Percentiles rank a stretch among this genome's conserved stretches.
Evolutionary conservation across 1,140 invertebrate genomes (phyloP).

Genomic region (Heterodera schachtii): DNA sequence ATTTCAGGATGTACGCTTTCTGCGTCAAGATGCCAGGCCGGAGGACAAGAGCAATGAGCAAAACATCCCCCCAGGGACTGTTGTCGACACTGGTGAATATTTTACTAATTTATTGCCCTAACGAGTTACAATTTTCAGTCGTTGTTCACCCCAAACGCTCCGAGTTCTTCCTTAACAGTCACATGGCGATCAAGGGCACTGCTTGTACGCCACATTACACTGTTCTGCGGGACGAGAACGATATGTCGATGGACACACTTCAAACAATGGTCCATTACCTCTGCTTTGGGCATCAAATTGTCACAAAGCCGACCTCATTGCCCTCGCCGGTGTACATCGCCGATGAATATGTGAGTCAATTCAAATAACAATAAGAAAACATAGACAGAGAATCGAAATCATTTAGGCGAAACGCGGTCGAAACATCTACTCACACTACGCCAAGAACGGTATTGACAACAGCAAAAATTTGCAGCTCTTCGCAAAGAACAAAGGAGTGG

Average conservation of each 20-base stretch:
- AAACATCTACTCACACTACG: slow-evolving; percentile 16
- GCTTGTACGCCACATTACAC: slow-evolving; percentile 39
- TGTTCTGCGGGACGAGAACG: slow-evolving; percentile 34
- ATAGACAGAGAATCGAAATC: too few species aligned
- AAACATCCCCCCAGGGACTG: slow-evolving; percentile 22
- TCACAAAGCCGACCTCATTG: slow-evolving; percentile 39
- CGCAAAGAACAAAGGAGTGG: not conserved
- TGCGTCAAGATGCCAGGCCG: not conserved
- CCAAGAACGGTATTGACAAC: not conserved
- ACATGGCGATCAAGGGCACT: slow-evolving; percentile 34
- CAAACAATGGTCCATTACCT: slow-evolving; percentile 21
- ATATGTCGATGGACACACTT: slow-evolving; percentile 31
- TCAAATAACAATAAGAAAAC: not conserved
- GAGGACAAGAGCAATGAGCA: not conserved
- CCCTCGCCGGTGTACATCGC: slow-evolving; percentile 25
- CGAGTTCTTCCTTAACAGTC: slow-evolving; percentile 35
- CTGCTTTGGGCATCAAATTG: slow-evolving; percentile 38
- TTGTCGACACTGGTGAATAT: slow-evolving; percentile 12
- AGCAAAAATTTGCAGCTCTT: slow-evolving; percentile 12
- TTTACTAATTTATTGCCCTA: not conserved
- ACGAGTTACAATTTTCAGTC: not conserved
- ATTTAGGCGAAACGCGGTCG: slow-evolving; percentile 38
- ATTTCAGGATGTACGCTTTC: slow-evolving; percentile 15
- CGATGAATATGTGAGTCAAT: not conserved
- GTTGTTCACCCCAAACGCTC: slow-evolving; percentile 13